Evolutionary conservation across 2,888 invertebrate genomes (phyloP).

Genomic region (Lasius fuliginosus): DNA sequence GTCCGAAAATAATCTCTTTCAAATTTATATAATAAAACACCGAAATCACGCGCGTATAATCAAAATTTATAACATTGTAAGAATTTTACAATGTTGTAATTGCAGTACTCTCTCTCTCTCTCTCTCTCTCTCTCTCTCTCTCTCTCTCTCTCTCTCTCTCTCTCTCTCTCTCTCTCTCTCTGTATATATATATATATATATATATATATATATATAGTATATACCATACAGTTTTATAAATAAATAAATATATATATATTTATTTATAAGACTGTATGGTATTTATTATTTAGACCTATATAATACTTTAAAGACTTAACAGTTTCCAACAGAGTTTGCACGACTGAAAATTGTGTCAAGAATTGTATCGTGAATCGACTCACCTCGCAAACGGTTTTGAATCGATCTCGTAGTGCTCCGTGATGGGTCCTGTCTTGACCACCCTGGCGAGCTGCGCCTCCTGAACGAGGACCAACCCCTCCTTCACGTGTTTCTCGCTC

Average conservation of each 20-base stretch:
- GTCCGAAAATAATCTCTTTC: neutral
- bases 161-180: too few species aligned
- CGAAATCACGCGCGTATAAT: neutral
- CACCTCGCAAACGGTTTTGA: constrained; percentile 87
- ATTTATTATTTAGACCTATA: neutral
- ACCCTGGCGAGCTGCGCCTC: constrained; percentile 86
- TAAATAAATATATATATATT: neutral
- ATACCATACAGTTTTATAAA: neutral
- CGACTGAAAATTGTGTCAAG: neutral
- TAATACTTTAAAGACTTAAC: neutral
- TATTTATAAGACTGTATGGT: neutral
- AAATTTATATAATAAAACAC: neutral
- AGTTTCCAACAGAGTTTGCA: neutral
- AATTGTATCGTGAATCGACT: constrained; percentile 54
- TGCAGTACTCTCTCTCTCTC: neutral
- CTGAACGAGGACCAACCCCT: constrained; percentile 86
- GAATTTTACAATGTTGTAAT: neutral
- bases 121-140: neutral
- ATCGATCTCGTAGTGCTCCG: constrained; percentile 87
- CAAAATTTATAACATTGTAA: neutral
- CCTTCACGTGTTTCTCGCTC: constrained; percentile 87
- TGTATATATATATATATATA: too few species aligned
- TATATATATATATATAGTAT: too few species aligned
- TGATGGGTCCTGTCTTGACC: constrained; percentile 87
- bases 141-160: neutral